A percentile compares a stretch with the other conserved stretches of the same genome.
Evolutionary conservation across 2,888 invertebrate species (phyloP).

Genomic region (Cybosia mesomella): DNA sequence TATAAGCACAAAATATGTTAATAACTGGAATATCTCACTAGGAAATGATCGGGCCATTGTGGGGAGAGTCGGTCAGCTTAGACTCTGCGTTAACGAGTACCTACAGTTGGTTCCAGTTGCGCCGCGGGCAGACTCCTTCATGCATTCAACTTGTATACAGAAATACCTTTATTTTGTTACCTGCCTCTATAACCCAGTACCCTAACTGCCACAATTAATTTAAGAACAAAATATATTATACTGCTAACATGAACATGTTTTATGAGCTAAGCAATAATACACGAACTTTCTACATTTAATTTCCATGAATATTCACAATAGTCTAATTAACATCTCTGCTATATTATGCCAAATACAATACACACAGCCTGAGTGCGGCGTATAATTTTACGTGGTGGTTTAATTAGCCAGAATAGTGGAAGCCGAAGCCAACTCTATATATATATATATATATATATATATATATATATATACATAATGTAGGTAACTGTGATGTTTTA

Average conservation of each 20-base stretch:
- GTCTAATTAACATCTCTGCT: constrained; percentile 17
- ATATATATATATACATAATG: too few relatives aligned
- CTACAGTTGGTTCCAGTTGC: background rate
- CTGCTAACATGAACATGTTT: background rate
- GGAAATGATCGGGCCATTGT: background rate
- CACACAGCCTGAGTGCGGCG: background rate
- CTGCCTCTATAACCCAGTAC: background rate
- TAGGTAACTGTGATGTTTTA: constrained; percentile 14
- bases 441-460: too few relatives aligned
- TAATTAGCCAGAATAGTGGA: constrained; percentile 40
- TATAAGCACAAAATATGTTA: too few relatives aligned
- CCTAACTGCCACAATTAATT: too few relatives aligned
- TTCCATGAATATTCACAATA: constrained; percentile 20
- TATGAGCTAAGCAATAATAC: background rate
- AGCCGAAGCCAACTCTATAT: constrained; percentile 23
- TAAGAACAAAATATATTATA: background rate
- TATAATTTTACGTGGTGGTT: constrained; percentile 41
- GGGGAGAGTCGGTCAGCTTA: background rate
- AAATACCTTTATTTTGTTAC: too few relatives aligned
- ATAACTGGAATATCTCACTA: too few relatives aligned
- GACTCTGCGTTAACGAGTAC: background rate
- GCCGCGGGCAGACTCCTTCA: background rate
- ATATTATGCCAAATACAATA: constrained; percentile 16
- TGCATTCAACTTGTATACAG: background rate
- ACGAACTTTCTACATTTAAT: background rate